A percentile compares a stretch with the other conserved stretches of the same genome.
phyloP scores from a whole-genome alignment of 2,888 invertebrate species.

The Clusia tigrina region DNA sequence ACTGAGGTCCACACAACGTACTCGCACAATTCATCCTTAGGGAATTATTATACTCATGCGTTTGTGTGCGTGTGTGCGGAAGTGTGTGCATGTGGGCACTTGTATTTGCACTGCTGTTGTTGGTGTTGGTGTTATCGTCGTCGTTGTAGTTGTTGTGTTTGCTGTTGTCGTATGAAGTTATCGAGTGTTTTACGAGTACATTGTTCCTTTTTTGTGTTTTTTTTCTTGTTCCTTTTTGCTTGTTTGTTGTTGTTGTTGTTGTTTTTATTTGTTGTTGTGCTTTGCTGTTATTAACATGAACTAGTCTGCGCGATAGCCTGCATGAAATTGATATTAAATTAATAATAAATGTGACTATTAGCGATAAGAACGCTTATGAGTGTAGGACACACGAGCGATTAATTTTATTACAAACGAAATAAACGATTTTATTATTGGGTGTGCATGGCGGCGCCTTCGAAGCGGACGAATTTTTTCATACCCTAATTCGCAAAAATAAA shows the following conservation, averaged over 20 bases:
- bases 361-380: slow-evolving; percentile 3
- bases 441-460: too few relatives aligned
- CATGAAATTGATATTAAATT: slow-evolving; percentile 20
- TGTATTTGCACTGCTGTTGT: background rate
- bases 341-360: slow-evolving; percentile 19
- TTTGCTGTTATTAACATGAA: too few relatives aligned
- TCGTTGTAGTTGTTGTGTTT: too few relatives aligned
- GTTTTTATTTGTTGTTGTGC: too few relatives aligned
- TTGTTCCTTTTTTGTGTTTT: too few relatives aligned
- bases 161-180: too few relatives aligned
- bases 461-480: too few relatives aligned
- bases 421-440: background rate
- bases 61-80: background rate
- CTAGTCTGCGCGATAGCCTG: slow-evolving; percentile 1
- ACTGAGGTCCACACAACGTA: background rate
- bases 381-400: slow-evolving; percentile 1
- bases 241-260: too few relatives aligned
- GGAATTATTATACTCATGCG: slow-evolving; percentile 4
- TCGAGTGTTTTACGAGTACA: too few relatives aligned
- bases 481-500: too few relatives aligned
- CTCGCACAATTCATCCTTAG: background rate
- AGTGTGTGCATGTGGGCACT: background rate
- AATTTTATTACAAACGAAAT: background rate
- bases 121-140: too few relatives aligned
- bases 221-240: too few relatives aligned